Base-by-base conservation (phyloP, 2,888 invertebrate genomes). In the Selenia dentaria region DNA sequence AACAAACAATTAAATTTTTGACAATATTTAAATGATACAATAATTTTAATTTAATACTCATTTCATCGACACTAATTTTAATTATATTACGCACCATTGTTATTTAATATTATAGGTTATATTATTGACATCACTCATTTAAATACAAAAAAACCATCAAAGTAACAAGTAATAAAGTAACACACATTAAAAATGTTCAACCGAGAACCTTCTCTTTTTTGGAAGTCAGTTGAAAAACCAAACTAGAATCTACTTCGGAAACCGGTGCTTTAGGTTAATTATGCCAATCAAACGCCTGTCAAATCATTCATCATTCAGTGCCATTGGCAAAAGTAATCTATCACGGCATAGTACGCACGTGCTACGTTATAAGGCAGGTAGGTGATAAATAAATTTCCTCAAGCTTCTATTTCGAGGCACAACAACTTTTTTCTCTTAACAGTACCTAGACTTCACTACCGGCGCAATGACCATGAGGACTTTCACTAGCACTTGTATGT, bases 401-500 rank as follows among this genome's bases (percentile, higher is more conserved):
- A n/a, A 31, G 39, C 40, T 33, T 40, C 18, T 25, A 9, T 13
- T 27, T 12, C 12, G 18, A 32, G 20, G 13, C 24, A 32, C 9
- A 44, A 44, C 32, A 27, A 48, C 41, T 53, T 55, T 47, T 50
- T 37, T 35, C 12, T 29, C 9, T 27, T n/a, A 31, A 44, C 43
- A 45, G 55, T 57, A 57, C 48, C n/a, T n/a, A n/a, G n/a, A n/a
- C n/a, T 28, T n/a, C n/a, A 14, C 8, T 6, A 8, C 11, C 29
- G 46, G 57, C 47, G 49, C 52, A 59, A 51, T 57, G 57, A 53
- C 59, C 56, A 50, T 56, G 59, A 32, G 22, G 10, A 57, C 61
- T 62, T 62, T 62, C 61, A 56, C 61, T 58, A 42, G 12, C 32
- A 24, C 33, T 13, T 28, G 25, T 36, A 18, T 28, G 25, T 3